phyloP scores from a whole-genome alignment of 2,888 invertebrate species.

The Conchocele bisecta region DNA sequence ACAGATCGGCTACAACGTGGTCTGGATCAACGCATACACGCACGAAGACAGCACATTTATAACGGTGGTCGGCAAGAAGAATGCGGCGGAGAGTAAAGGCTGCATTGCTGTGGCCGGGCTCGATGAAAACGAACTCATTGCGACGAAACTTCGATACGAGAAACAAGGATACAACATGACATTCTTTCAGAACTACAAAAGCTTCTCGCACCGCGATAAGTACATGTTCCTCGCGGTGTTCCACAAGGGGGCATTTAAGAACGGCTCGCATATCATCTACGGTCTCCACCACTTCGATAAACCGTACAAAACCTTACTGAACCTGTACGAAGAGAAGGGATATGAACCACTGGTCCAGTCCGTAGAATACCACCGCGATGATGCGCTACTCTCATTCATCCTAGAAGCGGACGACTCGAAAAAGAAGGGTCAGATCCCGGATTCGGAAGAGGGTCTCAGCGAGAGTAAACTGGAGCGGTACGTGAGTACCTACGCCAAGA shows the following conservation, averaged over 20 bases:
- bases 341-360: conserved; percentile 75
- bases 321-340: conserved; percentile 72
- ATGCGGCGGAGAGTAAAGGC: conserved; percentile 58
- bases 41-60: conserved; percentile 66
- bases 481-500: conserved; percentile 62
- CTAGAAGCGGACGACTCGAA: conserved; percentile 59
- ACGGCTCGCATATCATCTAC: conserved; percentile 69
- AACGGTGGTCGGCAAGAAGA: conserved; percentile 65
- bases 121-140: conserved; percentile 62
- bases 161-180: conserved; percentile 73
- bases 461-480: conserved; percentile 62
- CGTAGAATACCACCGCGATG: conserved; percentile 65
- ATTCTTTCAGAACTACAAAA: conserved; percentile 75
- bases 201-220: conserved; percentile 67
- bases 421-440: conserved; percentile 62
- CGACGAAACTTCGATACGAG: conserved; percentile 66
- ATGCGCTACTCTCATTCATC: conserved; percentile 74
- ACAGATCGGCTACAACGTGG: conserved; percentile 67
- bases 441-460: conserved; percentile 68
- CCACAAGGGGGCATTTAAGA: conserved; percentile 64
- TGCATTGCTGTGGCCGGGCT: conserved; percentile 68
- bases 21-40: conserved; percentile 75
- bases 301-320: conserved; percentile 72
- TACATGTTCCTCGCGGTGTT: conserved; percentile 72
- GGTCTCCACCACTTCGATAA: conserved; percentile 73